Base-by-base conservation (phyloP, 1,140 invertebrate genomes). In the Nylanderia fulva region DNA sequence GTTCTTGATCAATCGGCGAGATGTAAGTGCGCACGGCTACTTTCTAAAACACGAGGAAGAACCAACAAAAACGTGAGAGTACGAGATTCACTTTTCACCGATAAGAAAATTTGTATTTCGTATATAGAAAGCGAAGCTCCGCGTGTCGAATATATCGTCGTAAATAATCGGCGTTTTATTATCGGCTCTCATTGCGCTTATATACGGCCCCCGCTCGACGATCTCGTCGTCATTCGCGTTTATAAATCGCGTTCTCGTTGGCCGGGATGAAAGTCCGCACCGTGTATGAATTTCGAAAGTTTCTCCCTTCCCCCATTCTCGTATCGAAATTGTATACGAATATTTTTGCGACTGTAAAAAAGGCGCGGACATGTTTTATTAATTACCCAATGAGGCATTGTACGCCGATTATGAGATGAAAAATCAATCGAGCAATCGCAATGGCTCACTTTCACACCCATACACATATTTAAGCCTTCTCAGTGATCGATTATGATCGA, bases 41-140 rank as follows among this genome's bases (percentile, higher is more conserved):
- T 82, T 82, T 82, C 77, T 82, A 82, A 80, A 82, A 71, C 39
- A 72, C 36, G 36, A 54, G 33, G 36, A 82, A 71, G 64, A 79
- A 54, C 5, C 29, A 5, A 64, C 52, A 21, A 13, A 21, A 33
- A 54, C 24, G 36, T 13, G 52, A 45, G 64, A 42, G 24, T 18
- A 72, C 11, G 66, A 82, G 63, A 82, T 82, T 82, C 66, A 72
- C 52, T 72, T 72, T 82, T 82, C 9, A 56, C 1, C 54, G 39
- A 42, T 21, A 58, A 80, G 11, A 13, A 7, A 42, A 29, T 58
- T 54, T 82, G 33, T 45, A 82, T 60, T 82, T 71, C 29, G 39
- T 79, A n/a, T n/a, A n/a, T n/a, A 82, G 77, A 82, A 72, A 82
- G 66, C 58, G 60, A 58, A 71, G 27, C 75, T 33, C 0, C 8